Base-by-base conservation (phyloP, 2,888 invertebrate genomes). In the Papilio demoleus region DNA sequence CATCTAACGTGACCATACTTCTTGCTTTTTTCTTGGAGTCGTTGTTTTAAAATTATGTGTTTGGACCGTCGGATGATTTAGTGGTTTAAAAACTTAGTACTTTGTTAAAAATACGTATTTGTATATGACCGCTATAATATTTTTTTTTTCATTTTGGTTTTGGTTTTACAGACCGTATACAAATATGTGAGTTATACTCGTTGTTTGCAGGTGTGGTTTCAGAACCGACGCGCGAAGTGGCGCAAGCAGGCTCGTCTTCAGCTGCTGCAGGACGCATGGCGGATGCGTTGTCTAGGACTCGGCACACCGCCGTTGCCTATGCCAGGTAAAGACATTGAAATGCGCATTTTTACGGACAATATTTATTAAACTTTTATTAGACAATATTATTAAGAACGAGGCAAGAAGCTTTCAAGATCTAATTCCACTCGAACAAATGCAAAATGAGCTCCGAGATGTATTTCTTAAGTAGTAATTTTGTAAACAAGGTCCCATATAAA, bases 221-320 rank as follows among this genome's bases (percentile, higher is more conserved):
- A 97, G 93, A 97, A 97, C 84, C 94, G 97, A 50, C 93, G 97
- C 64, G 97, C 97, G 5, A 97, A 97, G 86, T 97, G 97, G 97
- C 94, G 97, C 19, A 97, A 97, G 82, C 97, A 97, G 81, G 97
- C 97, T 1, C 94, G 97, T 0, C 91, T 97, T 70, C 97, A 97
- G 80, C 91, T 97, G 64, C 90, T 97, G 22, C 97, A 97, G 82
- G 97, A 97, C 80, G 97, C 97, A 1, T 97, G 97, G 97, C 91
- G 97, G 75, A 97, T 97, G 96, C 94, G 97, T 71, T 97, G 97
- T 82, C 93, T 97, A 24, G 97, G 97, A 8, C 86, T 95, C 14
- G 94, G 94, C 5, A 93, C 95, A 0, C 94, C 94, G 1, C 94
- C 94, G 0, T 87, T 95, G 12, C 90, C 94, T 11, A 85, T 94